A percentile compares a stretch with the other conserved stretches of the same genome.
These are phyloP conservation scores for Parascotia fuliginaria DNA, from an alignment of 2,888 invertebrate species.

Conservation along the genomic window DNA sequence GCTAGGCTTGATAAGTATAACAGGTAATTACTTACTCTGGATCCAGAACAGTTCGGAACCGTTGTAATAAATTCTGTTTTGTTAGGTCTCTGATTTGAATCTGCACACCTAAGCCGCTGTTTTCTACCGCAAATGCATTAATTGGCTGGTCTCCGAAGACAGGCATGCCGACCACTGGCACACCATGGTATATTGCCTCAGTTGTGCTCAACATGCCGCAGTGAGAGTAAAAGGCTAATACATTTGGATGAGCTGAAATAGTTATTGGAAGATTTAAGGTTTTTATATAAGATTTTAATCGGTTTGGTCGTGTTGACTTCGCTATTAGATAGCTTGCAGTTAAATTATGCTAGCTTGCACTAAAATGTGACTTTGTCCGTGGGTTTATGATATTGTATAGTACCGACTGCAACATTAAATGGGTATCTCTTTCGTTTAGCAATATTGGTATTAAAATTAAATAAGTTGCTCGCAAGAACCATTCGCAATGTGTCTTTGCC, in stretches of 20 bases:
- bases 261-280: no score
- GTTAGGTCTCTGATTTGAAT: constrained; percentile 73
- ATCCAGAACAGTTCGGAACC: constrained; percentile 76
- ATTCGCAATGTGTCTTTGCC: no score
- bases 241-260: constrained; percentile 2
- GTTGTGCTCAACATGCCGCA: constrained; percentile 82
- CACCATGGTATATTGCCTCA: constrained; percentile 85
- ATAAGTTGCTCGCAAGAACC: no score
- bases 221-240: constrained; percentile 18
- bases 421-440: no score
- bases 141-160: constrained; percentile 86
- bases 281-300: no score
- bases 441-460: no score
- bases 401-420: no score
- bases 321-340: no score
- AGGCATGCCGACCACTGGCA: constrained; percentile 85
- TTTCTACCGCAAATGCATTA: constrained; percentile 82
- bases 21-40: constrained; percentile 78
- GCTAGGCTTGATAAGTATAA: not conserved
- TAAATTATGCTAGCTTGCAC: no score
- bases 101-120: constrained; percentile 79
- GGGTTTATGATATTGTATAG: no score
- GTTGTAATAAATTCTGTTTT: constrained; percentile 75
- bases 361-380: no score
- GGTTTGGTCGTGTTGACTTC: no score